Conservation (phyloP, 2,888 invertebrate genomes). For the Plutella xylostella region DNA sequence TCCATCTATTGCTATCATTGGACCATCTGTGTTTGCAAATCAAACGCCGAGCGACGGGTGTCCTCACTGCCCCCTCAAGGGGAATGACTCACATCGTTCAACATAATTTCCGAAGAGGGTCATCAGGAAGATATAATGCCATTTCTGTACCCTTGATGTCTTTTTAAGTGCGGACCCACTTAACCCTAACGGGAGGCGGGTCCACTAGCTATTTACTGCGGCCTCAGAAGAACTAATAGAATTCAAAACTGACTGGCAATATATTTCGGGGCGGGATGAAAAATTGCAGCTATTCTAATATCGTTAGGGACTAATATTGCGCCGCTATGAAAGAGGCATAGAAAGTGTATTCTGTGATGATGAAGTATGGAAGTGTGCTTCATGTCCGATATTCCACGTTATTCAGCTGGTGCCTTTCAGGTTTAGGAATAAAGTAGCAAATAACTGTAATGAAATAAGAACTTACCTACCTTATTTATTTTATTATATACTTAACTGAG, state of each 20-base stretch:
- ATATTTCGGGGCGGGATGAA: neutral
- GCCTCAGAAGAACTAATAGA: slow-evolving; percentile 36
- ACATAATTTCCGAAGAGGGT: slow-evolving; percentile 57
- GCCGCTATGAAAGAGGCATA: neutral
- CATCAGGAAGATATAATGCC: slow-evolving; percentile 65
- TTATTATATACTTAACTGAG: no score
- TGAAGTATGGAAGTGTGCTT: neutral
- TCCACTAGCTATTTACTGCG: slow-evolving; percentile 29
- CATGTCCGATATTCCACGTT: no score
- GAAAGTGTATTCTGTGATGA: neutral
- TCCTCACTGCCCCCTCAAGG: slow-evolving; percentile 27
- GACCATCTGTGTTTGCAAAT: slow-evolving; percentile 21
- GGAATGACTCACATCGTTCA: slow-evolving; percentile 47
- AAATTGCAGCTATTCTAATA: neutral
- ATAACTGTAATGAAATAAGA: no score
- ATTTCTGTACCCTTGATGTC: slow-evolving; percentile 66
- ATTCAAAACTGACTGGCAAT: slow-evolving; percentile 12
- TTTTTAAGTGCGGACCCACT: slow-evolving; percentile 66
- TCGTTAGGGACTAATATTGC: neutral
- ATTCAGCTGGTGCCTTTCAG: no score
- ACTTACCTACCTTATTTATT: no score
- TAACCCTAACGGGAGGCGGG: slow-evolving; percentile 48
- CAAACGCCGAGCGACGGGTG: neutral
- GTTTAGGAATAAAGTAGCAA: no score
- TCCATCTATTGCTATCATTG: slow-evolving; percentile 28